Evolutionary conservation across 2,797 vertebrate species (phyloP), one percentile per base, ranked within the genome.

Genomic region (Premnoplex brunnescens): DNA sequence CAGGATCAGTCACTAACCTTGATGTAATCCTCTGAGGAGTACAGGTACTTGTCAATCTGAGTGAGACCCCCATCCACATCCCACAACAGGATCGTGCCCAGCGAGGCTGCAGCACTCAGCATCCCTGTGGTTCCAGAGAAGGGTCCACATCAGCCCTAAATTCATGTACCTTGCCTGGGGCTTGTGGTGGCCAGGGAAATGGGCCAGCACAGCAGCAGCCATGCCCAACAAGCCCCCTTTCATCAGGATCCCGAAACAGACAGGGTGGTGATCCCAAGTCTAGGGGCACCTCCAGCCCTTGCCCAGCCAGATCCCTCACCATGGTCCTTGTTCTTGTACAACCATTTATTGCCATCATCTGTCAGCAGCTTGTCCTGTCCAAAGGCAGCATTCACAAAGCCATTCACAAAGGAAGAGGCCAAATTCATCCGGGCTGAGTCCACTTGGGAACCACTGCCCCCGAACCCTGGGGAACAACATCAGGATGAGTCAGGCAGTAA

Each of bases 301-400:
- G 17, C 23, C 56, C 24, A 69, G 36, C 32, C 0, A 0, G n/a
- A 24, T 78, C 48, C 30, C 96, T 98, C 97, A 99, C 99, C 99
- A 0, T 99, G 99, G 96, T 99, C 99, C 94, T 99, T 99, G 98
- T 99, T 99, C 97, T 99, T 99, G 95, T 99, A 99, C 37, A 99
- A 97, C 99, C 99, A 99, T 90, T 99, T 99, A 98, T 99, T 99
- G 94, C 99, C 99, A 23, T 99, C 99, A 9, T 99, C 99, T 0
- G 99, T 99, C 94, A 99, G 98, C 78, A 99, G 98, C 96, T 99
- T 99, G 96, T 99, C 99, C 92, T 99, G 99, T 48, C 99, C 99
- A 12, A 99, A 99, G 1, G 99, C 99, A 6, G 99, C 99, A 3
- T 99, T 99, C 79, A 99, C 99, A 32, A 99, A 99, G 89, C 99